A percentile compares a stretch with the other conserved stretches of the same genome.
These are phyloP conservation scores for Drosophila kanekoi DNA, from an alignment of 2,888 invertebrate genomes.

Conservation along the genomic window DNA sequence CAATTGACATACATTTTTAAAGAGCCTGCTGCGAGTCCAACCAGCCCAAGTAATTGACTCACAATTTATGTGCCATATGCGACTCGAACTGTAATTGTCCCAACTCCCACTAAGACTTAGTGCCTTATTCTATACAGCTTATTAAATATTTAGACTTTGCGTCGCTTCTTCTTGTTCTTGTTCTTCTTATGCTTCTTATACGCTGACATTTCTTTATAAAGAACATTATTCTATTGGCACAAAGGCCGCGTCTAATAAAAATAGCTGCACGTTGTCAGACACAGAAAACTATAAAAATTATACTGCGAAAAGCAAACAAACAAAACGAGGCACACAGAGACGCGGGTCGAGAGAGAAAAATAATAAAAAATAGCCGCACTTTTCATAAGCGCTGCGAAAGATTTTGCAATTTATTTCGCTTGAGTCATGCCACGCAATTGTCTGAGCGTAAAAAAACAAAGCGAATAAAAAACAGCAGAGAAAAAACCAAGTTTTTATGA, in stretches of 20 bases:
- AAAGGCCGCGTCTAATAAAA: slow-evolving; percentile 59
- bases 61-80: slow-evolving; percentile 45
- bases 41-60: slow-evolving; percentile 35
- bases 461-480: neutral
- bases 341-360: slow-evolving; percentile 32
- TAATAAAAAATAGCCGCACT: slow-evolving; percentile 74
- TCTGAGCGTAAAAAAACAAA: slow-evolving; percentile 41
- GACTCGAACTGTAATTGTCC: slow-evolving; percentile 8
- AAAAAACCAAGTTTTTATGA: slow-evolving; percentile 55
- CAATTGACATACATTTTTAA: slow-evolving; percentile 81
- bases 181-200: slow-evolving; percentile 4
- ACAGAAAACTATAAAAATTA: slow-evolving; percentile 60
- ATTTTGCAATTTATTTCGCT: slow-evolving; percentile 78
- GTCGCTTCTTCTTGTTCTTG: slow-evolving; percentile 4
- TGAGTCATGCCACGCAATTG: slow-evolving; percentile 74
- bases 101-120: neutral
- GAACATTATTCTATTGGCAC: slow-evolving; percentile 32
- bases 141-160: slow-evolving; percentile 65
- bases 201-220: slow-evolving; percentile 17
- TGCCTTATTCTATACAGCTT: slow-evolving; percentile 25
- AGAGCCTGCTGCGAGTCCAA: slow-evolving; percentile 45
- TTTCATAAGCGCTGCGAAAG: slow-evolving; percentile 64
- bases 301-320: slow-evolving; percentile 40
- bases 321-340: slow-evolving; percentile 13
- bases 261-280: slow-evolving; percentile 66